Evolutionary conservation across 2,113 vertebrate genomes (phyloP).

Genomic region (Podilymbus podiceps): DNA sequence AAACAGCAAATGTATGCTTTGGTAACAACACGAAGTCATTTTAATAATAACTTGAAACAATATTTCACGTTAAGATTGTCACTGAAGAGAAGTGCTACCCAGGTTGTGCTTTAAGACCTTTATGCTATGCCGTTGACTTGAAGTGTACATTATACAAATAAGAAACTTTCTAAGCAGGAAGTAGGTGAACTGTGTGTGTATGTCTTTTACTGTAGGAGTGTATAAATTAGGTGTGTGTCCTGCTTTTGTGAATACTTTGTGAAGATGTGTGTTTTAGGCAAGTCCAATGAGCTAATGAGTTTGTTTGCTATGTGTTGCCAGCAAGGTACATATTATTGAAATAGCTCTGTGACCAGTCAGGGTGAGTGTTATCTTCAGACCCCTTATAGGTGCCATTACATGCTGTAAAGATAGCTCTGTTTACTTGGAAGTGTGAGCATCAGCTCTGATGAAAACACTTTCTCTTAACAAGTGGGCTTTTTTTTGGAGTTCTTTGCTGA

Average conservation of each 20-base stretch:
- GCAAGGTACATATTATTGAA: neutral
- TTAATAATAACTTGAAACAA: neutral
- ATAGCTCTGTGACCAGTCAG: neutral
- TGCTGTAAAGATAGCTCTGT: slow-evolving; percentile 37
- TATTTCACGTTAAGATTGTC: neutral
- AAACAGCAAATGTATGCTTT: neutral
- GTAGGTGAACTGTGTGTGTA: fast-evolving
- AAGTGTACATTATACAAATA: neutral
- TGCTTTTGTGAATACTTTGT: neutral
- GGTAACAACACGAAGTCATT: neutral
- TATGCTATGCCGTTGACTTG: neutral
- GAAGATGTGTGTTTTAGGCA: neutral
- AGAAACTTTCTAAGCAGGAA: neutral
- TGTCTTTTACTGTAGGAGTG: neutral
- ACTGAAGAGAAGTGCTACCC: neutral
- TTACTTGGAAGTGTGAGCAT: slow-evolving; percentile 37
- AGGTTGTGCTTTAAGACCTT: neutral
- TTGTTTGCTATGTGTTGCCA: neutral
- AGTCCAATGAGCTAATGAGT: neutral
- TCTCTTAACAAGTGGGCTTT: neutral
- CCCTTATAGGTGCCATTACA: neutral
- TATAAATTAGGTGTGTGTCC: neutral
- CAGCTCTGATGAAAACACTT: slow-evolving; percentile 15
- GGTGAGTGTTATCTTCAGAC: neutral
- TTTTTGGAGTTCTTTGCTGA: neutral